phyloP scores from a whole-genome alignment of 2,888 invertebrate species.

The Dendrolimus pini region DNA sequence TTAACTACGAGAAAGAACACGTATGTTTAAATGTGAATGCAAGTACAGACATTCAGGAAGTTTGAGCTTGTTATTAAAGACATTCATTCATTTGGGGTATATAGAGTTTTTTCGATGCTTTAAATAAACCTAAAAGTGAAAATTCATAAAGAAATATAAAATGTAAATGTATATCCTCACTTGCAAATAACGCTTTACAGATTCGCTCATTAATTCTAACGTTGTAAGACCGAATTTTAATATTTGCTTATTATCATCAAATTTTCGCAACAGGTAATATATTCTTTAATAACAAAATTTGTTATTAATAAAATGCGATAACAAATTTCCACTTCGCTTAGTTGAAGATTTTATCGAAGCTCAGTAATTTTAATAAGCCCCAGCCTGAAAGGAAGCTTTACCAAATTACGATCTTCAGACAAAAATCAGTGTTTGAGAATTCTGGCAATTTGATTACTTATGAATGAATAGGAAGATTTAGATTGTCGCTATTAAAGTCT shows the following conservation, averaged over 20 bases:
- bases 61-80: too few species aligned
- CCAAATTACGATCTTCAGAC: background rate
- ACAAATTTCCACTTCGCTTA: conserved; percentile 3
- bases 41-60: too few species aligned
- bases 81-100: too few species aligned
- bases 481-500: too few species aligned
- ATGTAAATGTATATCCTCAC: conserved; percentile 16
- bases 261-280: background rate
- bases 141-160: conserved; percentile 11
- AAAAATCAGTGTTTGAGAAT: background rate
- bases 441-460: background rate
- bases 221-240: conserved; percentile 13
- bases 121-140: too few species aligned
- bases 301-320: conserved; percentile 5
- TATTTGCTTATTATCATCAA: conserved; percentile 9
- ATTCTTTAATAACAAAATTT: background rate
- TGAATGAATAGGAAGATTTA: too few species aligned
- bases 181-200: conserved; percentile 16
- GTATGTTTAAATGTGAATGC: too few species aligned
- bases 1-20: too few species aligned
- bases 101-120: too few species aligned
- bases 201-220: conserved; percentile 4
- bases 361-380: conserved; percentile 3
- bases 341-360: conserved; percentile 2
- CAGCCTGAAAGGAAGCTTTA: background rate